Evolutionary conservation across 2,113 vertebrate species (phyloP), one percentile per base, ranked within the genome.

Genomic region (Coreoperca whiteheadi): DNA sequence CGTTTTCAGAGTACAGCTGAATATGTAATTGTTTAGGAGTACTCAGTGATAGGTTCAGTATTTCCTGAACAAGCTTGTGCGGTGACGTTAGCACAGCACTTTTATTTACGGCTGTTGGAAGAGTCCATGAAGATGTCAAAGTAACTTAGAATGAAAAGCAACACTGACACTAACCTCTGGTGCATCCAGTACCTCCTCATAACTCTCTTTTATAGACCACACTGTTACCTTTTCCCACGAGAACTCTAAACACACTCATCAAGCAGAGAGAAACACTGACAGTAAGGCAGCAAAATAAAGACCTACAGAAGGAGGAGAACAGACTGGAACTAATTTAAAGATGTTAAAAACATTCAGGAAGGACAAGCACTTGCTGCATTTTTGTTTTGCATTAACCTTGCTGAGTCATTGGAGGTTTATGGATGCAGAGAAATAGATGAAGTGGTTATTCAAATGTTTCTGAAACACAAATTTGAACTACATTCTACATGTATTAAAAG

Each of bases 141-240:
- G 90, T 85, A 46, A 84, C 87, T 91, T 87, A 83, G 88, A 93
- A 91, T 87, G 90, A 90, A 86, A 91, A 84, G 92, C 84, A 88
- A 92, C 28, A 28, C 90, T 91, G 92, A 93, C 93, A 89, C 87
- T 88, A 92, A 93, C 84, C 89, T 86, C 89, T 84, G 83, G 72
- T 60, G 61, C 86, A 80, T 93, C 89, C 84, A 85, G 32, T 69
- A 54, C 53, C 91, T 90, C 92, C 90, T 91, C 93, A 87, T 94
- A 92, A 94, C 81, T 94, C 93, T 90, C 30, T 91, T 94, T 94
- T 93, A 94, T 93, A 67, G 86, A 77, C 88, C 89, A 88, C 85
- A 85, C 88, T 83, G 85, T 92, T 93, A 87, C 90, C 77, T 89
- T 87, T 93, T 94, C 91, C 93, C 93, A 92, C 23, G 91, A 93